Conservation (phyloP, 1,140 invertebrate genomes). For the Drosophila neocordata region DNA sequence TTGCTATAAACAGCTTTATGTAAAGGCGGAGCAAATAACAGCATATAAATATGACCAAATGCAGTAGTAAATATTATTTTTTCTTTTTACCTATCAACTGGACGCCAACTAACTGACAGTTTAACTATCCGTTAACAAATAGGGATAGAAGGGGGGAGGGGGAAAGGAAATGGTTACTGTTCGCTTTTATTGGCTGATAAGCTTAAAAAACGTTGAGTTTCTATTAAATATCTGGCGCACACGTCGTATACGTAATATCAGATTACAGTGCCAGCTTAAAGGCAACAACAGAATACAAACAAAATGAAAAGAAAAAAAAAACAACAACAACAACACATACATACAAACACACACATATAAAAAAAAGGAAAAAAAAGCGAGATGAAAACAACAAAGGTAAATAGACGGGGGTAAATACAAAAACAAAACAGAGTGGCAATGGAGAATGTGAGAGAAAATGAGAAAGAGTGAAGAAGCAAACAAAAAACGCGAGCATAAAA, state of each 20-base stretch:
- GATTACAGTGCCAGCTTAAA: constrained; percentile 74
- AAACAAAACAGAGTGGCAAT: constrained; percentile 12
- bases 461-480: constrained; percentile 45
- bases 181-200: constrained; percentile 63
- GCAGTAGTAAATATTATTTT: constrained; percentile 24
- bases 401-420: constrained; percentile 47
- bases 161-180: constrained; percentile 2
- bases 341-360: constrained; percentile 40
- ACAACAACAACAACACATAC: constrained; percentile 1
- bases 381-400: constrained; percentile 78
- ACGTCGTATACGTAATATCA: constrained; percentile 80
- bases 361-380: constrained; percentile 30
- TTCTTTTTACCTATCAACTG: constrained; percentile 1
- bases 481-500: constrained; percentile 73
- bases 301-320: constrained; percentile 2
- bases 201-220: constrained; percentile 72
- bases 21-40: constrained; percentile 3
- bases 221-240: constrained; percentile 75
- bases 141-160: no score
- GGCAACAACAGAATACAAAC: constrained; percentile 32
- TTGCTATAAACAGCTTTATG: constrained; percentile 50
- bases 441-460: constrained; percentile 10
- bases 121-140: constrained; percentile 65
- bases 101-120: constrained; percentile 41
- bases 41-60: constrained; percentile 54